These are phyloP conservation scores for Miniopterus natalensis DNA, from an alignment of 2,113 vertebrate genomes.

Conservation along the genomic window DNA sequence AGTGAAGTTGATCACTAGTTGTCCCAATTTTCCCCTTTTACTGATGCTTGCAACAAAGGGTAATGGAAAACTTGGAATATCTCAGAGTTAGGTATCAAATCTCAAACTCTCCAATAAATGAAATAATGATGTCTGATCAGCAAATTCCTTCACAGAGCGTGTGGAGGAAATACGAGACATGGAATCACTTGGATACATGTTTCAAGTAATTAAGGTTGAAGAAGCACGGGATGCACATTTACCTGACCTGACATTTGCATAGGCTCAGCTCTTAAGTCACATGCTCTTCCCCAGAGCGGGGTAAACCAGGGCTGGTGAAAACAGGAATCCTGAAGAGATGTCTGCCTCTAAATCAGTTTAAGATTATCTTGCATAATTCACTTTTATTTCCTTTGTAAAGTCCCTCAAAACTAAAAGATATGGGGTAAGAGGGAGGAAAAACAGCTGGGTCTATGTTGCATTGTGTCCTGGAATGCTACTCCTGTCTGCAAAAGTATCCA, in stretches of 20 bases:
- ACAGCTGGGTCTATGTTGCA: not conserved
- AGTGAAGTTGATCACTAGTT: not conserved
- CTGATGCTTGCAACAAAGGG: not conserved
- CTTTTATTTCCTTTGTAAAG: conserved; percentile 18
- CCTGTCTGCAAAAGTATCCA: not conserved
- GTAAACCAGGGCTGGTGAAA: no score
- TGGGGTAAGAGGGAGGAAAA: not conserved
- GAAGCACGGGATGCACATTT: rapidly evolving
- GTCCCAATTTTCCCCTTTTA: not conserved
- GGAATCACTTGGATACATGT: not conserved
- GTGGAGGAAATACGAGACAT: not conserved
- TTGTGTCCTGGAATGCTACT: not conserved
- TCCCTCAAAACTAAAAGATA: not conserved
- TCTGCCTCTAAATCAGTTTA: not conserved
- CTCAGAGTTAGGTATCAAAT: not conserved
- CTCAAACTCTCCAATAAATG: not conserved
- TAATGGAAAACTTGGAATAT: not conserved
- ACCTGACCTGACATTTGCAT: not conserved
- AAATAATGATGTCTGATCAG: not conserved
- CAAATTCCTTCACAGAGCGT: not conserved
- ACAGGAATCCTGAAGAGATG: not conserved
- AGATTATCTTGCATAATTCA: not conserved
- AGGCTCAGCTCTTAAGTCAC: not conserved
- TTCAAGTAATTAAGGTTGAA: not conserved
- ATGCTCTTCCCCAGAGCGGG: not conserved